Conservation (phyloP, 2,113 vertebrate species). For the Struthidea cinerea region DNA sequence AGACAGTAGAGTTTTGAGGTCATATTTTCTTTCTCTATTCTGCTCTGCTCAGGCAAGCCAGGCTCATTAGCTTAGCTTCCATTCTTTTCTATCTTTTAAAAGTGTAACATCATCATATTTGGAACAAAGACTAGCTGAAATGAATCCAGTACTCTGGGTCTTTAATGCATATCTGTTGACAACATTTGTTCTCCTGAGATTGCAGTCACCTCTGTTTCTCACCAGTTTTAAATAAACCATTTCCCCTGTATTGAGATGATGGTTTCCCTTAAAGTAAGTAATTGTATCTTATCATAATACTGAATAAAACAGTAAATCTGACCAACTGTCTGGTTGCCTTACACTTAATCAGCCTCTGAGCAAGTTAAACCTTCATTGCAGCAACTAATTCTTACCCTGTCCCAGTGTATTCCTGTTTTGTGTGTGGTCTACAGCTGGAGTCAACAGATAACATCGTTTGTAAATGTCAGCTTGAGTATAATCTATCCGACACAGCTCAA, state of each 20-base stretch:
- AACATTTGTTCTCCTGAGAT: neutral
- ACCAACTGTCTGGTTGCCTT: neutral
- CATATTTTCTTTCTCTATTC: neutral
- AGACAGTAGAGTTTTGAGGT: neutral
- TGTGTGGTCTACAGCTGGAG: conserved; percentile 16
- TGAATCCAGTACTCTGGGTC: neutral
- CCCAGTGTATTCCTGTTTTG: neutral
- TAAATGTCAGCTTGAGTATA: conserved; percentile 61
- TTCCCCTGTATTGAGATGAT: neutral
- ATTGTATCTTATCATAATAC: conserved; percentile 15
- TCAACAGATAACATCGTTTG: conserved; percentile 37
- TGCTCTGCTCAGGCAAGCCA: neutral
- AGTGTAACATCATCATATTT: neutral
- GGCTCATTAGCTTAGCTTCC: neutral
- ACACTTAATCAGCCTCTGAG: neutral
- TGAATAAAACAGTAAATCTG: neutral
- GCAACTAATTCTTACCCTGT: neutral
- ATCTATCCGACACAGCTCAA: conserved; percentile 56
- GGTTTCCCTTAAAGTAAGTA: conserved; percentile 21
- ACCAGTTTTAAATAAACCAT: conserved; percentile 10
- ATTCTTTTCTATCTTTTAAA: neutral
- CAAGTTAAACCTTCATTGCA: neutral
- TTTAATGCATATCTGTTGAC: neutral
- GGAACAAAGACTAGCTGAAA: neutral
- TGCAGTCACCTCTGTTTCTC: neutral